A percentile compares a stretch with the other conserved stretches of the same genome.
Conservation (phyloP, 2,113 vertebrate species). For the Corythaixoides concolor region DNA sequence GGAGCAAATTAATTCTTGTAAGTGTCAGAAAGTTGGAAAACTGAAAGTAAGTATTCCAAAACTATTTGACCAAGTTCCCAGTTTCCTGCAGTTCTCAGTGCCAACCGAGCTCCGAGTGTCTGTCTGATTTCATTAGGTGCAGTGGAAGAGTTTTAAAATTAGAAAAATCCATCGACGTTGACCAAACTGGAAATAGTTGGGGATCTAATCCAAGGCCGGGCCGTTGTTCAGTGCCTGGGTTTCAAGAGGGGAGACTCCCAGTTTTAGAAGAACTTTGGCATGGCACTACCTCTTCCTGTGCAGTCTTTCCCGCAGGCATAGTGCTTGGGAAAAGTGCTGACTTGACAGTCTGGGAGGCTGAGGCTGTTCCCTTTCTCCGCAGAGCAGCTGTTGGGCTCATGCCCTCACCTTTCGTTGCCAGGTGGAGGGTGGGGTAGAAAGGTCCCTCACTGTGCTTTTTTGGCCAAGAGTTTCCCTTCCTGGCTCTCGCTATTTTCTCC, state of each 20-base stretch:
- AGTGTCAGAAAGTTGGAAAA: neutral
- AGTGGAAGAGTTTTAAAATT: neutral
- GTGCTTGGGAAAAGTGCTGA: neutral
- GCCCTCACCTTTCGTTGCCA: neutral
- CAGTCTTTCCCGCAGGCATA: rapidly evolving
- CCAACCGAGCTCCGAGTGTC: neutral
- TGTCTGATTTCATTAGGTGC: neutral
- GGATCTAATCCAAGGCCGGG: neutral
- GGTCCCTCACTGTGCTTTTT: neutral
- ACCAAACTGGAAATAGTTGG: neutral
- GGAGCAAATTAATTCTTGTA: neutral
- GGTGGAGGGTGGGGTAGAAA: neutral
- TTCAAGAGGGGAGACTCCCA: neutral
- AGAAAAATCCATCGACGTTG: neutral
- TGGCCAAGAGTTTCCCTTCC: neutral
- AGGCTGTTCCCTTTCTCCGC: neutral
- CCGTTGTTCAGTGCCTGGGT: neutral
- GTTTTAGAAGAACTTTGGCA: neutral
- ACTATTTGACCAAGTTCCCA: neutral
- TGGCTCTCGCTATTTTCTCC: neutral
- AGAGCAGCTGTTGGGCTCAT: neutral
- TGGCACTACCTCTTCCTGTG: neutral
- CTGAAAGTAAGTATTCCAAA: neutral
- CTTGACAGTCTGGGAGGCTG: rapidly evolving
- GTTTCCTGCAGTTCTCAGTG: neutral